Base-by-base conservation (phyloP, 2,888 invertebrate species). In the Xestia rhomboidea region DNA sequence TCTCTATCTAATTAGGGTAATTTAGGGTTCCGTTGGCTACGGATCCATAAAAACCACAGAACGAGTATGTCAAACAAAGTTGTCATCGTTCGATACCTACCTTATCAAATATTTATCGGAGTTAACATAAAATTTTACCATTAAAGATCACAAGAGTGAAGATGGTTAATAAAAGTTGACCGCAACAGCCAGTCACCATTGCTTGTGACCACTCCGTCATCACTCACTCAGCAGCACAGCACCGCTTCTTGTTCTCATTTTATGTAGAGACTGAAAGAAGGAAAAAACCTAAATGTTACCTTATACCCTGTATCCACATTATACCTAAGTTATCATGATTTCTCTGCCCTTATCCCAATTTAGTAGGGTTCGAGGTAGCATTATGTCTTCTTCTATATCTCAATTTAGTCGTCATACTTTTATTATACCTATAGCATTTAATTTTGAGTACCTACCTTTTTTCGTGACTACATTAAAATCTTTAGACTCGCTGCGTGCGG, bases 161-260 rank as follows among this genome's bases (percentile, higher is more conserved):
- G 30, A 81, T 60, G 34, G 73, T 63, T 54, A 75, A 60, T 10
- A 88, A 64, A 57, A 77, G 18, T n/a, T 67, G 80, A 66, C 64
- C 15, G 54, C 71, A 73, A 66, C 27, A 72, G 49, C 34, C 44
- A 51, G 77, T 63, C 77, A 75, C 41, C 86, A 88, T 85, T 60
- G 46, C 66, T 77, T 79, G 57, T 34, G 27, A 34, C 11, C n/a
- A 34, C 24, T 51, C 44, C 13, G 62, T 41, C 73, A 79, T 77
- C 83, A 73, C 62, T 54, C 30, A 10, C n/a, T 44, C 54, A 73
- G 34, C 21, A 34, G n/a, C 30, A n/a, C 30, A 10, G 6, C 41
- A 44, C 13, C 7, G 21, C 34, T 73, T 67, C 30, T 63, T 30
- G 18, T 10, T 57, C 51, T 67, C 66, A 60, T 77, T 44, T 54